Conservation (phyloP, 2,797 vertebrate genomes). For the Phataginus tricuspis region DNA sequence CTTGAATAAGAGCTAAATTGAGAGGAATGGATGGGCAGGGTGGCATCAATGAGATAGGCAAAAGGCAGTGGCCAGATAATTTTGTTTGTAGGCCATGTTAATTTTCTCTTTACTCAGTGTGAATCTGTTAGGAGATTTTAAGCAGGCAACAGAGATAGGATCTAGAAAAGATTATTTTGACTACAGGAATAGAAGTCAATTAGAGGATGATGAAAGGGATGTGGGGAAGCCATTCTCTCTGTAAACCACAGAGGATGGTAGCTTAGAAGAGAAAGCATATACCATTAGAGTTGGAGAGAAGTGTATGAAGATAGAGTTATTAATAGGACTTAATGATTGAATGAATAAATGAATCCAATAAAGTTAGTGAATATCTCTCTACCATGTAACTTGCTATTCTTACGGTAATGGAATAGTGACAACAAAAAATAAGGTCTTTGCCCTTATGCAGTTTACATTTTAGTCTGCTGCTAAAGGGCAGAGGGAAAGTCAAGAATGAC, state of each 20-base stretch:
- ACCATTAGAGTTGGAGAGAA: background rate
- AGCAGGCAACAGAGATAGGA: background rate
- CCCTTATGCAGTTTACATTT: background rate
- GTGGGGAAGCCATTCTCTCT: background rate
- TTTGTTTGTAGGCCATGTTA: background rate
- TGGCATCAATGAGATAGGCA: background rate
- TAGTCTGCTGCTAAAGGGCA: background rate
- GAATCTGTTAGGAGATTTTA: slow-evolving; percentile 7
- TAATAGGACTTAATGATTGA: background rate
- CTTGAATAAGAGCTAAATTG: background rate
- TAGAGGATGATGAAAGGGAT: background rate
- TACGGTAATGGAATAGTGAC: background rate
- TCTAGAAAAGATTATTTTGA: slow-evolving; percentile 38
- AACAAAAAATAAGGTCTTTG: background rate
- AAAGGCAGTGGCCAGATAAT: background rate
- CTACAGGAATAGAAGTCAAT: background rate
- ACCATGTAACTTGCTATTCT: background rate
- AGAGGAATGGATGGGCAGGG: background rate
- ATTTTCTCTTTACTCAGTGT: background rate
- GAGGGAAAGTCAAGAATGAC: background rate
- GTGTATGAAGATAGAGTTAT: background rate
- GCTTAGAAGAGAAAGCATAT: background rate
- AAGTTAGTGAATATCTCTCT: background rate
- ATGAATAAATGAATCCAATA: background rate
- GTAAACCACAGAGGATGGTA: background rate